These are phyloP conservation scores for Thymallus thymallus DNA, from an alignment of 2,113 vertebrate species.

Conservation along the genomic window DNA sequence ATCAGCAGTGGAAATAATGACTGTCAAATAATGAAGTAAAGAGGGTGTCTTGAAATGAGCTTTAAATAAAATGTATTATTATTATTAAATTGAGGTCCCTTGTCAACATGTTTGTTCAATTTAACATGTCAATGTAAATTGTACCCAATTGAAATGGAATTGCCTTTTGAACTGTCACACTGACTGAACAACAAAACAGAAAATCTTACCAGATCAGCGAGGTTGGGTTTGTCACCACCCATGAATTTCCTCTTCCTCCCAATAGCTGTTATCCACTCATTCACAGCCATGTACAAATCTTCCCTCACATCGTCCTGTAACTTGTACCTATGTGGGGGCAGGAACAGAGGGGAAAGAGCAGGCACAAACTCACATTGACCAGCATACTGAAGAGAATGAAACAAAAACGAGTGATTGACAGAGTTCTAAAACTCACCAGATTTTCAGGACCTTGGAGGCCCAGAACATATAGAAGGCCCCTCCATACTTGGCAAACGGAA, in stretches of 20 bases:
- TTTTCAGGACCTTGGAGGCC: conserved; percentile 87
- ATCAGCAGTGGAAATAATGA: background rate
- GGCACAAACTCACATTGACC: background rate
- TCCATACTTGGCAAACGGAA: conserved; percentile 89
- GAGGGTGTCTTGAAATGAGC: too few species aligned
- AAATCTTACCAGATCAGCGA: conserved; percentile 88
- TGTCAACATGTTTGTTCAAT: background rate
- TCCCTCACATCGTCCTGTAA: conserved; percentile 86
- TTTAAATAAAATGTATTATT: background rate
- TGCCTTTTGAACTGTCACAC: too few species aligned
- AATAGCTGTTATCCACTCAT: conserved; percentile 88
- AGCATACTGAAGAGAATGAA: background rate
- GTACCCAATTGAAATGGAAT: too few species aligned
- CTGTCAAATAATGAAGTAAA: too few species aligned
- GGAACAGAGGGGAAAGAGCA: background rate
- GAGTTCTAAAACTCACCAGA: conserved; percentile 70
- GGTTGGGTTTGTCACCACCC: conserved; percentile 88
- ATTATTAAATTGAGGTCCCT: too few species aligned
- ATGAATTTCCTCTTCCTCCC: conserved; percentile 88
- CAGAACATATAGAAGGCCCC: conserved; percentile 92
- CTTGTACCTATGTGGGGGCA: conserved; percentile 75
- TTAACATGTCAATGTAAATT: background rate
- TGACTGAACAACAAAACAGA: too few species aligned
- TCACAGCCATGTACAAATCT: conserved; percentile 88
- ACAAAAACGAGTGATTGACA: too few species aligned